Base-by-base conservation (phyloP, 2,888 invertebrate genomes). In the Ligdia adustata region DNA sequence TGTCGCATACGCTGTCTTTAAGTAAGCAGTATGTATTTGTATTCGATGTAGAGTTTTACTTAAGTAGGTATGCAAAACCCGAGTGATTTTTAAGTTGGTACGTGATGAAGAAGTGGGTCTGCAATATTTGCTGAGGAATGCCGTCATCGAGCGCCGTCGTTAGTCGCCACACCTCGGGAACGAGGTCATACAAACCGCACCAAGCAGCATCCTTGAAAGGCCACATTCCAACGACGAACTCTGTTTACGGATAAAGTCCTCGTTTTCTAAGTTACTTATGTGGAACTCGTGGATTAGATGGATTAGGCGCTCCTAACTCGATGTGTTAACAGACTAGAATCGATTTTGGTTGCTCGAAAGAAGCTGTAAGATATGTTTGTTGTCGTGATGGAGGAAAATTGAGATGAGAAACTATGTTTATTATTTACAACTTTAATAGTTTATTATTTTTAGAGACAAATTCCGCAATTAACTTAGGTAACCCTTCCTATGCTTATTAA, bases 131-230 rank as follows among this genome's bases (percentile, higher is more conserved):
- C 61, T 67, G 69, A 63, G 87, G 89, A 89, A 90, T 89, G 88
- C 67, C 59, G 83, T 69, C 70, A 57, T 48, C 56, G 55, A n/a
- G 54, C 60, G 12, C 29, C 59, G 67, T 57, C 60, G 34, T 64
- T 69, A 61, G 60, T 61, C 65, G 82, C 81, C 89, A 79, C 89
- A 81, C 86, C 88, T 85, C 71, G 34, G 38, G 58, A 70, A 69
- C 72, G 82, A 75, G 79, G 82, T 70, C 75, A 67, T 50, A n/a
- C 68, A 57, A 60, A 63, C 56, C 58, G 59, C 65, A 51, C 49
- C 41, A 43, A 48, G 75, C 85, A 79, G 79, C 89, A 89, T 89
- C 90, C 89, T 89, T 89, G 89, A 87, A 72, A 86, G 85, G 87
- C 88, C 82, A 72, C 89, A 89, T 90, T 88, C 89, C 89, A 60